Evolutionary conservation across 2,113 vertebrate genomes (phyloP), one percentile per base, ranked within the genome.

Genomic region (Meriones unguiculatus): DNA sequence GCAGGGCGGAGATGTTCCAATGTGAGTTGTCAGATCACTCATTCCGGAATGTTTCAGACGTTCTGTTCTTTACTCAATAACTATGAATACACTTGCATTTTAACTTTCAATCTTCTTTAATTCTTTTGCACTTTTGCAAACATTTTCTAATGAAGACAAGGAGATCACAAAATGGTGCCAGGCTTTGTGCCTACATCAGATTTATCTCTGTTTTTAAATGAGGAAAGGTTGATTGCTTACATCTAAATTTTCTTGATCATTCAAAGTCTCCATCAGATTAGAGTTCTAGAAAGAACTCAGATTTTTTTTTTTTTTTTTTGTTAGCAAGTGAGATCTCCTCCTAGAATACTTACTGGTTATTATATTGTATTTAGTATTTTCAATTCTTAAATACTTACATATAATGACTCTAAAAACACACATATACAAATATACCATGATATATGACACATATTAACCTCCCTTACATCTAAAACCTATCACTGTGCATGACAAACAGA

Each of bases 11-110:
- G 64, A 87, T 94, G 72, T 94, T 96, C 89, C 73, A 78, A n/a
- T 92, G 57, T 95, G 91, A 22, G 62, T 73, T 96, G 90, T 96
- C 85, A 95, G 86, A 85, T 67, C 84, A 85, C 80, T 95, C 92
- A 91, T 86, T 96, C 89, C 92, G 86, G 90, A 97, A 95, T 92
- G 77, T 46, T 78, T 97, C 86, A 89, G 73, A 94, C 0, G 1
- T 82, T 88, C 86, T 91, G 62, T 90, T 97, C 93, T 96, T 95
- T 93, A 91, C 76, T 95, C 93, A 93, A 89, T 91, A 95, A 95
- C 85, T 92, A 96, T 75, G 54, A 95, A 82, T 89, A 82, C 32
- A 88, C 67, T 95, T 82, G 57, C 89, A 91, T 95, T 92, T 96
- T 82, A 95, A 94, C 50, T 88, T 95, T 93, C 94, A 67, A 25